These are phyloP conservation scores for Cephalopterus ornatus DNA, from an alignment of 2,113 vertebrate genomes.

Conservation along the genomic window DNA sequence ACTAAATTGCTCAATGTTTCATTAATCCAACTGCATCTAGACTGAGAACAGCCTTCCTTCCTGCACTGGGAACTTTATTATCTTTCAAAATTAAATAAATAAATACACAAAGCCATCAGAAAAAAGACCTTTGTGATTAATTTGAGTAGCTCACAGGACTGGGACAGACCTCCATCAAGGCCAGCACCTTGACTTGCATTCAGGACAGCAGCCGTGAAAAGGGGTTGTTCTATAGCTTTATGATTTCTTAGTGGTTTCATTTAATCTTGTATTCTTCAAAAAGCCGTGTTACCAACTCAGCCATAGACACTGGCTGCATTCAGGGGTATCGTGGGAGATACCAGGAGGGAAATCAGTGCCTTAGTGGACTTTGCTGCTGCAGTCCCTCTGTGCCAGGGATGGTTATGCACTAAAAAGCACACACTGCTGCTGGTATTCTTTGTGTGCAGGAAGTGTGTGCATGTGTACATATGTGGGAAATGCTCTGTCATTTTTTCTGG, in stretches of 20 bases:
- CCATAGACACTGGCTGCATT: neutral
- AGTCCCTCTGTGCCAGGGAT: neutral
- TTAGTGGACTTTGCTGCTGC: neutral
- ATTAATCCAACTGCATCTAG: neutral
- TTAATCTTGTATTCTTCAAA: neutral
- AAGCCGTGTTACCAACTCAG: neutral
- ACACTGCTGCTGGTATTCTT: neutral
- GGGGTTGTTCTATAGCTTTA: neutral
- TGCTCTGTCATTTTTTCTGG: neutral
- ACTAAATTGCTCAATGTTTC: neutral
- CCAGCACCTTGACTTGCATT: too few species aligned
- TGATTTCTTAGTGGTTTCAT: neutral
- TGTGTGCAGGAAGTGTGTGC: rapidly evolving
- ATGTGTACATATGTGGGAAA: neutral
- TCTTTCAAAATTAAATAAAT: neutral
- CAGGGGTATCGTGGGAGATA: neutral
- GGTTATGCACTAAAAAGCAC: rapidly evolving
- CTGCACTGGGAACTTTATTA: neutral
- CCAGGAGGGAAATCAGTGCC: neutral
- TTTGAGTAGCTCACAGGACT: neutral
- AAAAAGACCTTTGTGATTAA: neutral
- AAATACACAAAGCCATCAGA: neutral
- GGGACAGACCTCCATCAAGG: neutral
- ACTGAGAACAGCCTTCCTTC: neutral
- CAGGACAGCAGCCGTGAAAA: too few species aligned